A percentile compares a stretch with the other conserved stretches of the same genome.
phyloP scores from a whole-genome alignment of 2,113 vertebrate genomes.

The Ictalurus furcatus region DNA sequence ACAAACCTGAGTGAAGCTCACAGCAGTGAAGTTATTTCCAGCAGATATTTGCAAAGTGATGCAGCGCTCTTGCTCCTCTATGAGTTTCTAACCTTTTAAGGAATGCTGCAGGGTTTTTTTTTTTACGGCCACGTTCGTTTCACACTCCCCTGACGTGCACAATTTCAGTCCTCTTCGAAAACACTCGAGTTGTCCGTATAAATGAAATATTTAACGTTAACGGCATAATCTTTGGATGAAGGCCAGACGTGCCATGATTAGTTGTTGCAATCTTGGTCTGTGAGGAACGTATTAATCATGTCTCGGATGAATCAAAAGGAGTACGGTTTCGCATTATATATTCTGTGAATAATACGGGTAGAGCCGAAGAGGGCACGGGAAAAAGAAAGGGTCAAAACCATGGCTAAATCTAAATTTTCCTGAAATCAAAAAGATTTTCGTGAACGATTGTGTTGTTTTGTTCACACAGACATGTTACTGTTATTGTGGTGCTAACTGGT shows the following conservation, averaged over 20 bases:
- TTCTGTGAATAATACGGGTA: neutral
- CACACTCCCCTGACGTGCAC: neutral
- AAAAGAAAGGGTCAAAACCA: too few relatives aligned
- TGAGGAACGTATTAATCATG: neutral
- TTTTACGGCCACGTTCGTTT: constrained; percentile 27
- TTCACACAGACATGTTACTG: neutral
- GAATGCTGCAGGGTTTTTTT: constrained; percentile 41
- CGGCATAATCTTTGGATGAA: neutral
- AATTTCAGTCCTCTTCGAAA: neutral
- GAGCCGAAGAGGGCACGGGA: too few relatives aligned
- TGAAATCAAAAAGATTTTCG: too few relatives aligned
- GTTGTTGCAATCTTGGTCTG: neutral
- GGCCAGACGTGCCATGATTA: neutral
- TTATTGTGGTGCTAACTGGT: neutral
- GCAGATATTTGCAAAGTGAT: constrained; percentile 51
- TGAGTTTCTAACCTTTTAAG: constrained; percentile 42
- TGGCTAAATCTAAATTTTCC: too few relatives aligned
- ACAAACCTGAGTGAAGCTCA: neutral
- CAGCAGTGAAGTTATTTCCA: constrained; percentile 50
- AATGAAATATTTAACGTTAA: neutral
- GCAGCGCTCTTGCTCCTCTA: constrained; percentile 27
- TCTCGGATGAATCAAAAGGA: neutral
- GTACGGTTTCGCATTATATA: neutral
- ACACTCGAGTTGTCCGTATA: neutral
- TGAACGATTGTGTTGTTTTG: neutral